Percentiles rank a stretch among this genome's conserved stretches.
Evolutionary conservation across 2,113 vertebrate genomes (phyloP).

Genomic region (Planiliza haematocheilus): DNA sequence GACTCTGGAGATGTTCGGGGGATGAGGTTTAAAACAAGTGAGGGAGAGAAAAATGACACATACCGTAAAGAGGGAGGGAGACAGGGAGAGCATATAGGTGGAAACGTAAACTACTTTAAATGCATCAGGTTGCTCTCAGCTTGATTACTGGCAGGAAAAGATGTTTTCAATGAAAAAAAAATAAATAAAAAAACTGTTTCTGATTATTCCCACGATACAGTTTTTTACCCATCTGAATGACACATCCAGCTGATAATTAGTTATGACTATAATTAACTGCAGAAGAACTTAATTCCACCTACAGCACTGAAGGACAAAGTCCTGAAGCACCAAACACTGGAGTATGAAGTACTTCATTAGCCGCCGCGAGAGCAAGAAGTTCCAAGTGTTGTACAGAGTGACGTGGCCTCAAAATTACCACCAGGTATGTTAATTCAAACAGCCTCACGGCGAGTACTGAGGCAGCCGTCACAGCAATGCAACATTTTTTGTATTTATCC

Average conservation of each 20-base stretch:
- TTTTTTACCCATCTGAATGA: conserved; percentile 42
- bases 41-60: conserved; percentile 12
- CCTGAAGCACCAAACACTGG: conserved; percentile 3
- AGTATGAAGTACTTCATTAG: conserved; percentile 5
- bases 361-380: neutral
- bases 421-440: neutral
- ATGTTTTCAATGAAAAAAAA: conserved; percentile 47
- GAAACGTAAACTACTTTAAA: conserved; percentile 67
- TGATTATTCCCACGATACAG: conserved; percentile 61
- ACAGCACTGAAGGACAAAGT: conserved; percentile 17
- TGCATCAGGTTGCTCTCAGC: conserved; percentile 62
- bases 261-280: conserved; percentile 64
- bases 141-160: conserved; percentile 73
- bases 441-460: no score
- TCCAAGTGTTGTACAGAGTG: neutral
- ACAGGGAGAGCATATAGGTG: conserved; percentile 41
- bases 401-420: neutral
- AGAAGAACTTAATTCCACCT: conserved; percentile 40
- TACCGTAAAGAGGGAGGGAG: neutral
- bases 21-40: conserved; percentile 43
- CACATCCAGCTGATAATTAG: conserved; percentile 61
- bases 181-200: conserved; percentile 17
- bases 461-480: neutral
- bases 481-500: neutral
- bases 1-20: conserved; percentile 20